A percentile compares a stretch with the other conserved stretches of the same genome.
These are phyloP conservation scores for Procambarus virginalis DNA, from an alignment of 1,140 invertebrate species.

Conservation along the genomic window DNA sequence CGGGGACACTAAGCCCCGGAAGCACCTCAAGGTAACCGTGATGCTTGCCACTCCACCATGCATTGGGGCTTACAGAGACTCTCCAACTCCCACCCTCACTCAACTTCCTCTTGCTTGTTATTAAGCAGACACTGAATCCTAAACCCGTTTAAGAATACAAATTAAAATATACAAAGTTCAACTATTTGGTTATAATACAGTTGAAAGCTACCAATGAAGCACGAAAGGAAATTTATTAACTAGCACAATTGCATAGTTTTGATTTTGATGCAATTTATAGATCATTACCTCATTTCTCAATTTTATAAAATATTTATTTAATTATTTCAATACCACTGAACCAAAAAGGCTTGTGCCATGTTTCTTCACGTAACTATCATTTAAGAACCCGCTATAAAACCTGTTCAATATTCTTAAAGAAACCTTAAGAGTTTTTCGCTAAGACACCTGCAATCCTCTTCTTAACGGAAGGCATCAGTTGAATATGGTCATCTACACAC, in stretches of 20 bases:
- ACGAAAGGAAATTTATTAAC: not conserved
- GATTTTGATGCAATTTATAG: not conserved
- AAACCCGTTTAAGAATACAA: too few relatives aligned
- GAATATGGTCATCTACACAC: conserved; percentile 89
- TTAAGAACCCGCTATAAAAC: not conserved
- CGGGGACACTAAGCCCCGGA: too few relatives aligned
- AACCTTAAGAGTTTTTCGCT: conserved; percentile 53
- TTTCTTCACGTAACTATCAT: not conserved
- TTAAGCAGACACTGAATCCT: too few relatives aligned
- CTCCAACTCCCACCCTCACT: too few relatives aligned
- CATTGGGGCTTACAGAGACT: too few relatives aligned
- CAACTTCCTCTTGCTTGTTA: too few relatives aligned
- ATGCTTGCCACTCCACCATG: too few relatives aligned
- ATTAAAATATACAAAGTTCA: too few relatives aligned
- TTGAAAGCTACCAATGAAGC: too few relatives aligned
- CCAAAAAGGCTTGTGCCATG: not conserved
- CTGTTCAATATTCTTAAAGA: not conserved
- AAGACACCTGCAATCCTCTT: conserved; percentile 67
- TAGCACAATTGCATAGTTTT: not conserved
- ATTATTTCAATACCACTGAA: not conserved
- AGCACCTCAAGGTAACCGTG: too few relatives aligned
- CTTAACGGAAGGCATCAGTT: conserved; percentile 79
- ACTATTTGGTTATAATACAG: too few relatives aligned
- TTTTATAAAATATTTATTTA: not conserved
- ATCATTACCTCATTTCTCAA: not conserved